These are phyloP conservation scores for Smutsia temminckii DNA, from an alignment of 2,797 vertebrate species.

Conservation along the genomic window DNA sequence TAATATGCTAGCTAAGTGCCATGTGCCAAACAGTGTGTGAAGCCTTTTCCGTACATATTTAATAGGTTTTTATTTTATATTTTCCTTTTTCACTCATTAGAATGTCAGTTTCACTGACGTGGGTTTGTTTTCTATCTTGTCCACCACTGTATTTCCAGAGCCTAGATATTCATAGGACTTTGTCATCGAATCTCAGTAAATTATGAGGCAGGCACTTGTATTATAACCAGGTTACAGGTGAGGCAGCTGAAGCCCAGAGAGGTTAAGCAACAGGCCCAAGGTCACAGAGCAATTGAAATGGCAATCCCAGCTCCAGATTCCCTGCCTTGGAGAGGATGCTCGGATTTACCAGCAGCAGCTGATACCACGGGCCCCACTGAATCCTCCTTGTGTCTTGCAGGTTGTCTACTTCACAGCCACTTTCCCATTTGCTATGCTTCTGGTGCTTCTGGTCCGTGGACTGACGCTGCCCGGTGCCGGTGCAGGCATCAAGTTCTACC, in stretches of 20 bases:
- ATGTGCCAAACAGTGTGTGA: background rate
- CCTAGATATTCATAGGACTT: background rate
- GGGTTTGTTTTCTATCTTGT: background rate
- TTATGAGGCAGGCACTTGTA: background rate
- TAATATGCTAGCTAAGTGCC: fast-evolving
- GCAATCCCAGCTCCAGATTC: background rate
- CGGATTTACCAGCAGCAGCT: background rate
- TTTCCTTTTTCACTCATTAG: background rate
- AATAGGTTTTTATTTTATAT: background rate
- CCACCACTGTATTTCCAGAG: background rate
- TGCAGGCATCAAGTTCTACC: constrained; percentile 98
- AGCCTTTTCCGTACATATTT: background rate
- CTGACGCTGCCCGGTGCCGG: constrained; percentile 96
- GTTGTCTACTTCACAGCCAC: constrained; percentile 99
- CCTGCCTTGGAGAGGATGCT: background rate
- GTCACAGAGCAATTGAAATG: background rate
- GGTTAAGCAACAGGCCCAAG: background rate
- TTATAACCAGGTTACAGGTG: background rate
- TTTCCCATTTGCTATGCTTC: constrained; percentile 97
- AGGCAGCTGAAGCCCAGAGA: background rate
- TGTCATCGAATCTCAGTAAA: background rate
- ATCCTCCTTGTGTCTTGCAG: constrained; percentile 77
- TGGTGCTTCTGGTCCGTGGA: constrained; percentile 95
- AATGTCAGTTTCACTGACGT: background rate
- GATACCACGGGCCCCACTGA: background rate